Conservation (phyloP, 1,140 invertebrate species). For the Ladona fulva region DNA sequence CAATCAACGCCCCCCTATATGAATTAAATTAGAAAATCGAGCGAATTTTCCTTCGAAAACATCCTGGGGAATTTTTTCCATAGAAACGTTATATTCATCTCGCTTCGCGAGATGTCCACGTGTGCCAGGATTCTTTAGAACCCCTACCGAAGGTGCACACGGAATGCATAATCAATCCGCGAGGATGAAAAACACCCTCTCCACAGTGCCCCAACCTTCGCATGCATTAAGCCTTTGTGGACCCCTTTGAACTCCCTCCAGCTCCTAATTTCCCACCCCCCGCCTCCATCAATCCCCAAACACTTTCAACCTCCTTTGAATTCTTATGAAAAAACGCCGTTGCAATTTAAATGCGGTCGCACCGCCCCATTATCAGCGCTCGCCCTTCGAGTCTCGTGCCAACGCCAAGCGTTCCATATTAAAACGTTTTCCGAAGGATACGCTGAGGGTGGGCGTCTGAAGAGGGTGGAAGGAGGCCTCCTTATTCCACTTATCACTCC, state of each 20-base stretch:
- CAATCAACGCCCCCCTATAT: too few species aligned
- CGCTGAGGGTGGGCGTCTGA: neutral
- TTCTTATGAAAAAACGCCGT: neutral
- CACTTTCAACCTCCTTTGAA: neutral
- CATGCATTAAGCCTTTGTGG: too few species aligned
- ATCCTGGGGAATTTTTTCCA: too few species aligned
- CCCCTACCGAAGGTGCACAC: neutral
- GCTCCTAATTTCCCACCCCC: neutral
- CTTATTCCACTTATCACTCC: too few species aligned
- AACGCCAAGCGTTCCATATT: neutral
- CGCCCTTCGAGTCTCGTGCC: neutral
- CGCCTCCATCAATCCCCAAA: neutral
- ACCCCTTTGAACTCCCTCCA: too few species aligned
- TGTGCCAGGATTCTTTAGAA: neutral
- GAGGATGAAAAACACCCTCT: neutral
- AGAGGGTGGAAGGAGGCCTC: too few species aligned
- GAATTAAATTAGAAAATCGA: too few species aligned
- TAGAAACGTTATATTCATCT: too few species aligned
- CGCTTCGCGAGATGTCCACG: neutral
- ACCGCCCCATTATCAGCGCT: neutral
- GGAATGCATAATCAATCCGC: slow-evolving; percentile 4
- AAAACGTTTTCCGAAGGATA: neutral
- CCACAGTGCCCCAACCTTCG: too few species aligned
- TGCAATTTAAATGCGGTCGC: neutral
- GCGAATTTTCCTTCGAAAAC: too few species aligned